phyloP scores from a whole-genome alignment of 2,888 invertebrate species.

The Hyppa rectilinea region DNA sequence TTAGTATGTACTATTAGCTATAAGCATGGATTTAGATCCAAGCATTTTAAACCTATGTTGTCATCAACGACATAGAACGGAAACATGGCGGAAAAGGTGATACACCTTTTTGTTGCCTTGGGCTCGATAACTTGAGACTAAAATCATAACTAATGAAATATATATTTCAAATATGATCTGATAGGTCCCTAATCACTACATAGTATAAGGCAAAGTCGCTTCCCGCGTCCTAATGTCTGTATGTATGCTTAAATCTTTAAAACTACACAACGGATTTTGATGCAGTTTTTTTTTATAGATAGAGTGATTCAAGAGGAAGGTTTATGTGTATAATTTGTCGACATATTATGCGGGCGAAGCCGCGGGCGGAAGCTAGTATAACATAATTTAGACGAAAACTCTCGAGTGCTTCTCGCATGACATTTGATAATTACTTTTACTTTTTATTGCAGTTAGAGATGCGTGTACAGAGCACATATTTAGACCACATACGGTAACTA shows the following conservation, averaged over 20 bases:
- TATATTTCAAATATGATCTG: too few relatives aligned
- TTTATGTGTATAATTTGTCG: too few relatives aligned
- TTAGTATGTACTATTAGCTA: too few relatives aligned
- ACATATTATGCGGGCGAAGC: too few relatives aligned
- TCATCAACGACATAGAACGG: background rate
- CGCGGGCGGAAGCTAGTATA: too few relatives aligned
- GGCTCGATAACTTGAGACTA: background rate
- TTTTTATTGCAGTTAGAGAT: constrained; percentile 34
- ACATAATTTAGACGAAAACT: constrained; percentile 2
- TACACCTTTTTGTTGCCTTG: background rate
- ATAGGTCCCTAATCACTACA: too few relatives aligned
- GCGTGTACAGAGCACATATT: constrained; percentile 38
- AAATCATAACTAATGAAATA: background rate
- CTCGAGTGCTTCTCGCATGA: constrained; percentile 20
- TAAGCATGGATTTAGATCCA: background rate
- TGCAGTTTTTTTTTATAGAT: too few relatives aligned
- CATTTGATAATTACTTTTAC: constrained; percentile 49
- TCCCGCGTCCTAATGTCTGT: too few relatives aligned
- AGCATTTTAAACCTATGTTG: background rate
- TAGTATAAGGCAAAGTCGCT: too few relatives aligned
- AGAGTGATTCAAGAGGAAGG: too few relatives aligned
- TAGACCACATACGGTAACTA: constrained; percentile 16
- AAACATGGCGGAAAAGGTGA: background rate
- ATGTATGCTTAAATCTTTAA: too few relatives aligned
- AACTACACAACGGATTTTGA: too few relatives aligned